Conservation (phyloP, 2,888 invertebrate species). For the Yponomeuta sedellus region DNA sequence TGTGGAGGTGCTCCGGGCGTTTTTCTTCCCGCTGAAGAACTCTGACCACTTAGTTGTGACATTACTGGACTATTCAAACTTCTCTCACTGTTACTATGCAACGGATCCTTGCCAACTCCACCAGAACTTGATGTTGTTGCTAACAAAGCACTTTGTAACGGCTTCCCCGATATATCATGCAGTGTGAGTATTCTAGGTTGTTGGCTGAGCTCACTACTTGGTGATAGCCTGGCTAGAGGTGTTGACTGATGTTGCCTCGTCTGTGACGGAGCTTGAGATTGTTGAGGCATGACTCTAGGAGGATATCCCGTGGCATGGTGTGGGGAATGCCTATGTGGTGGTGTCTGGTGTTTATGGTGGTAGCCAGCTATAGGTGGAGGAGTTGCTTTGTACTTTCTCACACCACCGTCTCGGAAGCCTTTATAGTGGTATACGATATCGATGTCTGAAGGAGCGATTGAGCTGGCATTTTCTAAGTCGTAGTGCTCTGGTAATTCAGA, state of each 20-base stretch:
- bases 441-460: slow-evolving; percentile 97
- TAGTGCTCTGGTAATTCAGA: slow-evolving; percentile 94
- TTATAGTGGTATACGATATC: slow-evolving; percentile 98
- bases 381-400: slow-evolving; percentile 91
- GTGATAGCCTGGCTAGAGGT: slow-evolving; percentile 91
- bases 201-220: slow-evolving; percentile 94
- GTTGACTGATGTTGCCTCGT: slow-evolving; percentile 90
- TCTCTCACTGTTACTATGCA: slow-evolving; percentile 93
- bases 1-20: slow-evolving; percentile 81
- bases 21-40: slow-evolving; percentile 87
- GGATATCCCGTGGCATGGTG: slow-evolving; percentile 86
- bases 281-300: slow-evolving; percentile 82
- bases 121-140: slow-evolving; percentile 94
- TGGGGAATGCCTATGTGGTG: slow-evolving; percentile 86
- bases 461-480: slow-evolving; percentile 97
- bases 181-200: slow-evolving; percentile 94
- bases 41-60: slow-evolving; percentile 93
- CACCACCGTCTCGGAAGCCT: slow-evolving; percentile 91
- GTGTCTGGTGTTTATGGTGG: slow-evolving; percentile 84
- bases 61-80: slow-evolving; percentile 94
- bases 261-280: slow-evolving; percentile 81
- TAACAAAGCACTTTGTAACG: slow-evolving; percentile 90
- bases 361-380: slow-evolving; percentile 88
- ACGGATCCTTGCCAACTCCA: slow-evolving; percentile 90
- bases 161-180: slow-evolving; percentile 95